Base-by-base conservation (phyloP, 1,140 invertebrate genomes). In the Bombus ignitus region DNA sequence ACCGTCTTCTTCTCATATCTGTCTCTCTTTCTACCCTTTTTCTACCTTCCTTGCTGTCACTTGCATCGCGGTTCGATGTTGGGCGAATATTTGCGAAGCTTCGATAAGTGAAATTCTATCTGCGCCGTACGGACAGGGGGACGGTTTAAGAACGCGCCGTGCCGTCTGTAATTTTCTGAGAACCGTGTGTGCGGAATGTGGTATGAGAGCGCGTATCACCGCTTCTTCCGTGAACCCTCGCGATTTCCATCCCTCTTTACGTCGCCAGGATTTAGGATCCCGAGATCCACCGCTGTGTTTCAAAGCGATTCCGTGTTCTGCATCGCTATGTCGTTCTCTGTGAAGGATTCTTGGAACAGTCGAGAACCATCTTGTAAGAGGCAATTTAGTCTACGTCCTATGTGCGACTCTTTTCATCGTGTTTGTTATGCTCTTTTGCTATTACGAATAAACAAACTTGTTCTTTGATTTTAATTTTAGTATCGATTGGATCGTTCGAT, bases 81-180 rank as follows among this genome's bases (percentile, higher is more conserved):
- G 88, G 76, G 79, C 86, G 88, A 83, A 90, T 90, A 90, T 90
- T 90, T 90, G 88, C 88, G 77, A 90, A 87, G 89, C 82, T 62
- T 79, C 39, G 86, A 65, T 80, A 90, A 90, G 81, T 90, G 88
- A 90, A 90, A 90, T 90, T 89, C 88, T 89, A 89, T 89, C 88
- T 65, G 70, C 65, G 70, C 76, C 6, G 47, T 53, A 53, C 47
- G 47, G 47, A 53, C 47, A 72, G 68, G 28, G 68, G 66, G 70
- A 28, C 79, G 86, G 87, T 87, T 89, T 83, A 86, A 89, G 81
- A 87, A 87, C 74, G 78, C 75, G 66, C 32, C 75, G 66, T 6
- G 53, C 77, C 62, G 22, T 65, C 75, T 83, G 88, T 90, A 90
- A 90, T 88, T 90, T 59, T 68, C 71, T 25, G 82, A 65, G 68